A percentile compares a stretch with the other conserved stretches of the same genome.
phyloP scores from a whole-genome alignment of 2,888 invertebrate genomes.

The Cylloceria caligata region DNA sequence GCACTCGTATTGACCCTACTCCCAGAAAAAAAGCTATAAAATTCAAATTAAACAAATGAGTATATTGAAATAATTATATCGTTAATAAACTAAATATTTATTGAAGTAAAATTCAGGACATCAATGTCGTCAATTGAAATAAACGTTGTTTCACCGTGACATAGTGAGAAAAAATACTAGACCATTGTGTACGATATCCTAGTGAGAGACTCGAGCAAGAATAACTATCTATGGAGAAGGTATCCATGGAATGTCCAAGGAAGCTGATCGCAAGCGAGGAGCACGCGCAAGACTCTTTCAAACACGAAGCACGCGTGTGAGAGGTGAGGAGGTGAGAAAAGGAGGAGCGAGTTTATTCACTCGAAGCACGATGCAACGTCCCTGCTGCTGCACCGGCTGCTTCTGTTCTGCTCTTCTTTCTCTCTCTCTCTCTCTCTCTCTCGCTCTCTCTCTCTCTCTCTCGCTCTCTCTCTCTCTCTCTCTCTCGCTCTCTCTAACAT shows the following conservation, averaged over 20 bases:
- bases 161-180: background rate
- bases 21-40: too few species aligned
- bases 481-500: background rate
- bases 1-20: too few species aligned
- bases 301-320: conserved; percentile 22
- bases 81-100: too few species aligned
- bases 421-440: conserved; percentile 8
- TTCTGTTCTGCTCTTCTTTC: background rate
- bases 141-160: too few species aligned
- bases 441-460: conserved; percentile 23
- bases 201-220: too few species aligned
- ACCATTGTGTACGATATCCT: background rate
- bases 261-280: conserved; percentile 49
- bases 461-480: conserved; percentile 8
- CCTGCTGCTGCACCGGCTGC: conserved; percentile 19
- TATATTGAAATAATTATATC: too few species aligned
- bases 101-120: too few species aligned
- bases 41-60: too few species aligned
- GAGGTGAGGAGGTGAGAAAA: conserved; percentile 34
- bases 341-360: conserved; percentile 49
- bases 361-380: conserved; percentile 33
- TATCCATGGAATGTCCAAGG: conserved; percentile 60
- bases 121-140: background rate
- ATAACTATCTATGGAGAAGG: conserved; percentile 35
- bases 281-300: conserved; percentile 60